Conservation (phyloP, 2,888 invertebrate species). For the Agrotis ipsilon region DNA sequence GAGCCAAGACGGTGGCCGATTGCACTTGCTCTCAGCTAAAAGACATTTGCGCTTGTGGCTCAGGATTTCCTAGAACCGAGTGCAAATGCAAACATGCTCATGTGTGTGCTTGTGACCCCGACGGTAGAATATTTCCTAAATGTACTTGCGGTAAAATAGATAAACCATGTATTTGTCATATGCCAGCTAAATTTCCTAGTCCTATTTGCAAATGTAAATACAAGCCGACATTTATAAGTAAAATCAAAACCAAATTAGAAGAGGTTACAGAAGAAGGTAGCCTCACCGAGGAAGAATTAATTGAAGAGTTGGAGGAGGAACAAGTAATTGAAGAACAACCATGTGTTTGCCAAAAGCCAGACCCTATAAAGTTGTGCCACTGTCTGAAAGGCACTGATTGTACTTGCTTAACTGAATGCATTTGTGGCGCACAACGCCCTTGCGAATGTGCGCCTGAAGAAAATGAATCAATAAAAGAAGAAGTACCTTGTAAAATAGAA, state of each 20-base stretch:
- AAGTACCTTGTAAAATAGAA: slow-evolving; percentile 70
- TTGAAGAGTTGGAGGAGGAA: slow-evolving; percentile 37
- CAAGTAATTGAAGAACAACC: slow-evolving; percentile 62
- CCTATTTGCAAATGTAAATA: slow-evolving; percentile 80
- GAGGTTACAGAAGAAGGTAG: slow-evolving; percentile 18
- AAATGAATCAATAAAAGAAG: slow-evolving; percentile 36
- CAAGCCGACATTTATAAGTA: slow-evolving; percentile 68
- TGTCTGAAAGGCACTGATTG: slow-evolving; percentile 80
- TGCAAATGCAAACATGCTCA: slow-evolving; percentile 78
- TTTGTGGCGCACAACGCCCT: slow-evolving; percentile 76
- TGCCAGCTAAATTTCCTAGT: slow-evolving; percentile 74
- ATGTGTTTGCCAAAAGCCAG: slow-evolving; percentile 80
- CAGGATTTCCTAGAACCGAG: slow-evolving; percentile 69
- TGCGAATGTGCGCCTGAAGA: slow-evolving; percentile 79
- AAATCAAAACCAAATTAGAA: slow-evolving; percentile 18
- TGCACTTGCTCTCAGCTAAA: slow-evolving; percentile 78
- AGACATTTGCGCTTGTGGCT: slow-evolving; percentile 81
- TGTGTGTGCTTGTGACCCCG: slow-evolving; percentile 80
- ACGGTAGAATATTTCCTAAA: slow-evolving; percentile 71
- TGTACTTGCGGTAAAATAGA: slow-evolving; percentile 80
- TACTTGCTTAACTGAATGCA: slow-evolving; percentile 75
- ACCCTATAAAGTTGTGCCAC: slow-evolving; percentile 71
- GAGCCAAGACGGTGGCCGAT: slow-evolving; percentile 74
- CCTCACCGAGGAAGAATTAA: slow-evolving; percentile 26
- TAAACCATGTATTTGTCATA: slow-evolving; percentile 83